Percentiles rank a stretch among this genome's conserved stretches.
Conservation (phyloP, 2,113 vertebrate genomes). For the Alexandromys fortis region DNA sequence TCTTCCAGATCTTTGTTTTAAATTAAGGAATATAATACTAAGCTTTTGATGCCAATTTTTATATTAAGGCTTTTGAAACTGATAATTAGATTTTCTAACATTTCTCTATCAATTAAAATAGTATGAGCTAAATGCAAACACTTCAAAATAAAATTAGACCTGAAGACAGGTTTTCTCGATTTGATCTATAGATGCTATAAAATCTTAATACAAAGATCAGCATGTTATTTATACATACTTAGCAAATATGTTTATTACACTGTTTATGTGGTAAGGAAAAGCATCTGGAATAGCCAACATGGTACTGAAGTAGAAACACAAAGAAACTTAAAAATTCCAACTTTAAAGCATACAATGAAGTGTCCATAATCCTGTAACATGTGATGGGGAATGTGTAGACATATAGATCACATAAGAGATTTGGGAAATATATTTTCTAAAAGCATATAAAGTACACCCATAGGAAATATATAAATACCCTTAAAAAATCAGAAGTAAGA, state of each 20-base stretch:
- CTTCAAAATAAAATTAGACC: conserved; percentile 78
- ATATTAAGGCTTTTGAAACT: background rate
- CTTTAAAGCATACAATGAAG: background rate
- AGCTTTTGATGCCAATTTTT: background rate
- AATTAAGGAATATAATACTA: background rate
- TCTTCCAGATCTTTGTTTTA: background rate
- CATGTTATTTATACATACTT: background rate
- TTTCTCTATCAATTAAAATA: conserved; percentile 43
- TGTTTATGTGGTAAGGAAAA: background rate
- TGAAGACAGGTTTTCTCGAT: background rate
- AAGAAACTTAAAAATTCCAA: background rate
- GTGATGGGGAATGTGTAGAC: background rate
- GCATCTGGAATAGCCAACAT: background rate
- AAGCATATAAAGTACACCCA: background rate
- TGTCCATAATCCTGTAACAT: background rate
- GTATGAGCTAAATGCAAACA: conserved; percentile 78
- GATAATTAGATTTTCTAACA: background rate
- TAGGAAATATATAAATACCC: background rate
- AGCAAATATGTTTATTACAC: background rate
- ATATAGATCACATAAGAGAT: background rate
- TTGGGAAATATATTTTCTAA: background rate
- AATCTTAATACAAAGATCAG: background rate
- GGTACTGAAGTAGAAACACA: background rate
- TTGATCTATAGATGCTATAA: background rate
- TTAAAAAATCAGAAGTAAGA: background rate